Evolutionary conservation across 2,113 vertebrate genomes (phyloP).

Genomic region (Scopus umbretta): DNA sequence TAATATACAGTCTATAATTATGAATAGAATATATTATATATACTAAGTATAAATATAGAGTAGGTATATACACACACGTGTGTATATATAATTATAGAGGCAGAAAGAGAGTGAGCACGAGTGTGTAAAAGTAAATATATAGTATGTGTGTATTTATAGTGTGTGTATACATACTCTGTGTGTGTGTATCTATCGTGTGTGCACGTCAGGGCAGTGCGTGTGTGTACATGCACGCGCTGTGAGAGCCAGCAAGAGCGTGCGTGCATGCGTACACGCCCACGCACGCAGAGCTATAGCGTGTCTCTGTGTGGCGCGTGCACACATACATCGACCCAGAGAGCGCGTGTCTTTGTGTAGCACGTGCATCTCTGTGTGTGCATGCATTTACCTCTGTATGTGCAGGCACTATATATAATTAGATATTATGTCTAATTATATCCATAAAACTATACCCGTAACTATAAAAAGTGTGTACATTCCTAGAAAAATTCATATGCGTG

Average conservation of each 20-base stretch:
- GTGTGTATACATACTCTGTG: no score
- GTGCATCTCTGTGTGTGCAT: no score
- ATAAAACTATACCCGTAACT: background rate
- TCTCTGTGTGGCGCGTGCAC: background rate
- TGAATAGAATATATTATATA: background rate
- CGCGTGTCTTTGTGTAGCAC: background rate
- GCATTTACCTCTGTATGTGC: background rate
- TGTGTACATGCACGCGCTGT: background rate
- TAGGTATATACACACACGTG: background rate
- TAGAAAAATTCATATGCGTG: background rate
- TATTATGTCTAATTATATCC: background rate
- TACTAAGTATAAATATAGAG: background rate
- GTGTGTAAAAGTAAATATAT: background rate
- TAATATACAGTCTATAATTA: background rate
- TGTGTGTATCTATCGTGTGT: no score
- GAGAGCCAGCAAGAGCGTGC: no score
- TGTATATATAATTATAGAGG: background rate
- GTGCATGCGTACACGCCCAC: fast-evolving
- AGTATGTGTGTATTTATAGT: background rate
- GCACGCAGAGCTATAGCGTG: background rate
- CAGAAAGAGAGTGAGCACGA: background rate
- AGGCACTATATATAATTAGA: background rate
- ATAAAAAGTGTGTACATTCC: background rate
- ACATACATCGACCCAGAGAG: background rate
- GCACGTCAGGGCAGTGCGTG: no score